Percentiles rank a stretch among this genome's conserved stretches.
These are phyloP conservation scores for Coleophora deauratella DNA, from an alignment of 2,888 invertebrate species.

Conservation along the genomic window DNA sequence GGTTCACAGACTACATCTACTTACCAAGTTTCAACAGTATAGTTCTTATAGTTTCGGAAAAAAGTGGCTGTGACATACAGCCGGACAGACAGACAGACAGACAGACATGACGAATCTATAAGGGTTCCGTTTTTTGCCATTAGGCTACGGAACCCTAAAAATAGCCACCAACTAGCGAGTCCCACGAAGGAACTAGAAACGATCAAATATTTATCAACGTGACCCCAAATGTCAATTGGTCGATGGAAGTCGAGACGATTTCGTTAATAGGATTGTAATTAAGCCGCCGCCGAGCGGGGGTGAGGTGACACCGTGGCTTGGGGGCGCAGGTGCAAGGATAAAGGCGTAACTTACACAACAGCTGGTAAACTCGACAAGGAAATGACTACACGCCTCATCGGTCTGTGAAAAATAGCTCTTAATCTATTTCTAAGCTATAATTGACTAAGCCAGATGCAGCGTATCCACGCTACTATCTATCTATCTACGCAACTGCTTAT, in stretches of 20 bases:
- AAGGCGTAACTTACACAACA: constrained; percentile 65
- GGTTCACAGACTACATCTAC: no score
- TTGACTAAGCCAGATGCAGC: constrained; percentile 23
- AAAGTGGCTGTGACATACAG: no score
- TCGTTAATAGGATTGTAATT: constrained; percentile 60
- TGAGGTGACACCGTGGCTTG: constrained; percentile 31
- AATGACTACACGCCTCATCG: constrained; percentile 42
- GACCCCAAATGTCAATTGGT: constrained; percentile 38
- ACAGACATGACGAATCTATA: no score
- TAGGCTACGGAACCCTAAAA: no score
- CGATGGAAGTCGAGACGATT: constrained; percentile 39
- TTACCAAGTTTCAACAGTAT: no score
- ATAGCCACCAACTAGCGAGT: no score
- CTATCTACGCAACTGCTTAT: constrained; percentile 30
- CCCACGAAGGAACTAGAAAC: constrained; percentile 21
- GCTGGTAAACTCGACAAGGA: constrained; percentile 55
- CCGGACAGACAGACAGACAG: no score
- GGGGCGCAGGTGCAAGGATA: constrained; percentile 58
- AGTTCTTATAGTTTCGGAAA: no score
- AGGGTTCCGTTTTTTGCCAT: no score
- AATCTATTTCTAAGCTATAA: constrained; percentile 52
- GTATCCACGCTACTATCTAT: no score
- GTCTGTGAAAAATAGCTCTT: constrained; percentile 36
- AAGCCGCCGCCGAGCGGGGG: constrained; percentile 43
- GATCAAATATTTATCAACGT: constrained; percentile 34